Percentiles rank a stretch among this genome's conserved stretches.
These are phyloP conservation scores for Heliconius ismenius DNA, from an alignment of 2,888 invertebrate genomes.

Conservation along the genomic window DNA sequence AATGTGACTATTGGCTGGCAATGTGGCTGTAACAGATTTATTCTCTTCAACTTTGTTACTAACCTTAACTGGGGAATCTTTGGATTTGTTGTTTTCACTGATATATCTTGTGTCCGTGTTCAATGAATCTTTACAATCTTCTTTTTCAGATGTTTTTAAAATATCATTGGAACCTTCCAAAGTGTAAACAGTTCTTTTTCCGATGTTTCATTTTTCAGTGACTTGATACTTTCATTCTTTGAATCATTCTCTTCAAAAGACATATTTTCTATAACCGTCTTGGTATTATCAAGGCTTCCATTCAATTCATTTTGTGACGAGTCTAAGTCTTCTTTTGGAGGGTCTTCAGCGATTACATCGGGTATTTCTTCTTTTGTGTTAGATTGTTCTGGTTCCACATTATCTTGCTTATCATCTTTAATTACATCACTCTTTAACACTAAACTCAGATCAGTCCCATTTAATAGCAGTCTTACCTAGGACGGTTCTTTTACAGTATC, in stretches of 20 bases:
- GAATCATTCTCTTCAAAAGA: constrained; percentile 51
- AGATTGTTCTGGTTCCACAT: constrained; percentile 23
- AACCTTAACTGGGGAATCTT: constrained; percentile 38
- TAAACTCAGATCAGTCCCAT: constrained; percentile 73
- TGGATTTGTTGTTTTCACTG: constrained; percentile 47
- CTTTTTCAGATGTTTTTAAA: constrained; percentile 46
- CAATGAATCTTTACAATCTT: constrained; percentile 60
- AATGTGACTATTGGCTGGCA: constrained; percentile 13
- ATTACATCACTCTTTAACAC: constrained; percentile 42
- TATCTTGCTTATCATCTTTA: constrained; percentile 33
- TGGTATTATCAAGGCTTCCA: constrained; percentile 66
- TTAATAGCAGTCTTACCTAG: constrained; percentile 81
- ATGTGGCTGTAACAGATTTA: constrained; percentile 20
- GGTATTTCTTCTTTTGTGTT: neutral
- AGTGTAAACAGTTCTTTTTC: constrained; percentile 44
- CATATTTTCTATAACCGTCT: constrained; percentile 71
- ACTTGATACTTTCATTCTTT: constrained; percentile 39
- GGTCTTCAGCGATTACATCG: neutral
- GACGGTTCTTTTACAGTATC: constrained; percentile 81
- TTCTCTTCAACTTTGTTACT: constrained; percentile 34
- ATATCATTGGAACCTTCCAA: constrained; percentile 55
- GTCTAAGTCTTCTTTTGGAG: constrained; percentile 45
- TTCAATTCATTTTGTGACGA: constrained; percentile 62
- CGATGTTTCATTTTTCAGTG: constrained; percentile 31
- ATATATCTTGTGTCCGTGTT: constrained; percentile 59